A percentile compares a stretch with the other conserved stretches of the same genome.
These are phyloP conservation scores for Anisognathus igniventris DNA, from an alignment of 2,797 vertebrate species.

Conservation along the genomic window DNA sequence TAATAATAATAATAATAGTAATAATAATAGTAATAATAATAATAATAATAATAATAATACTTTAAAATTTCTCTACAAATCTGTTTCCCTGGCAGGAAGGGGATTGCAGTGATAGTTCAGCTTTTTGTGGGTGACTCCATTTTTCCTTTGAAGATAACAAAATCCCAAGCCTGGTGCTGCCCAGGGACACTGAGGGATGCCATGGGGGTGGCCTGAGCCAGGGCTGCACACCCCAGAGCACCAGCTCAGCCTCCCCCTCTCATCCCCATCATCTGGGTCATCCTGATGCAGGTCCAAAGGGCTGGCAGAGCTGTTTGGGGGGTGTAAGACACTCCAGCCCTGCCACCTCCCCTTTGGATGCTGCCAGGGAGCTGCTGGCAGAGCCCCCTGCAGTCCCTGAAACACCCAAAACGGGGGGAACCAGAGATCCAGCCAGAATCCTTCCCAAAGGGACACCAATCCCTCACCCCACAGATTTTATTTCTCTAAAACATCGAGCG, in stretches of 20 bases:
- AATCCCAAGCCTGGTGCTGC: background rate
- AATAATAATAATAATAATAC: no score
- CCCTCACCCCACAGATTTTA: background rate
- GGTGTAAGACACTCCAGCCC: background rate
- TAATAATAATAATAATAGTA: no score
- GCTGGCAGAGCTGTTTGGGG: background rate
- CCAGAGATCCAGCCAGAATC: background rate
- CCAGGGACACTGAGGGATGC: rapidly evolving
- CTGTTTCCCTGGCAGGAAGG: background rate
- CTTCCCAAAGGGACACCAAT: background rate
- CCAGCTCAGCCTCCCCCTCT: background rate
- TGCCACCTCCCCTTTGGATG: background rate
- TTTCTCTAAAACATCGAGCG: background rate
- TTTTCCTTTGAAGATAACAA: background rate
- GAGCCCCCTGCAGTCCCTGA: background rate
- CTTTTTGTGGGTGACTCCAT: background rate
- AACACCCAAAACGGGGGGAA: rapidly evolving
- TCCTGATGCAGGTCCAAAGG: background rate
- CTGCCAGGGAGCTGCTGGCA: background rate
- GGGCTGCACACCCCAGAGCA: background rate
- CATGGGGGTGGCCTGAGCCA: background rate
- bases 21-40: no score
- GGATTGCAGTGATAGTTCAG: background rate
- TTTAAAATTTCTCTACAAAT: background rate
- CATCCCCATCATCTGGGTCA: background rate